phyloP scores from a whole-genome alignment of 2,113 vertebrate genomes.

The Vulpes ferrilata region DNA sequence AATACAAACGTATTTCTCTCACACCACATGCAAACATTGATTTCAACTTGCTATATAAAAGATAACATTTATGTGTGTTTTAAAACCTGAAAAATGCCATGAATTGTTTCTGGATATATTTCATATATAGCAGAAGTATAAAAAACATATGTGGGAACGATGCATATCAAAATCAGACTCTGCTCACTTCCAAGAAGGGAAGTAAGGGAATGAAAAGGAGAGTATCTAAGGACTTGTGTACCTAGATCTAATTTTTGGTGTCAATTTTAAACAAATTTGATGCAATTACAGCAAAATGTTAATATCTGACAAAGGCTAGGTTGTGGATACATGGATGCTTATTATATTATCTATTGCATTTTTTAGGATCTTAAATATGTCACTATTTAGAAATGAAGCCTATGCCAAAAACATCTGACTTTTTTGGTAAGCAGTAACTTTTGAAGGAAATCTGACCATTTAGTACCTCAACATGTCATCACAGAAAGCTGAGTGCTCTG shows the following conservation, averaged over 20 bases:
- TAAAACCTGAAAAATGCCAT: background rate
- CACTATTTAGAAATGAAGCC: background rate
- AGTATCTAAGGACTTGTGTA: background rate
- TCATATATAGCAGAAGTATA: background rate
- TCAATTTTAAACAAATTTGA: background rate
- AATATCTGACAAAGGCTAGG: background rate
- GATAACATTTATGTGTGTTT: background rate
- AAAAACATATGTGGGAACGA: background rate
- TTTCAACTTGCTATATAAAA: background rate
- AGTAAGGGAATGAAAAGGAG: background rate
- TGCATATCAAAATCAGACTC: background rate
- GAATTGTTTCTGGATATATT: background rate
- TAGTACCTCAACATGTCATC: background rate
- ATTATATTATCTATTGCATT: background rate
- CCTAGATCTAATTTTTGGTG: background rate
- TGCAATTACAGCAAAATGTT: background rate
- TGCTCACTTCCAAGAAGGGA: background rate
- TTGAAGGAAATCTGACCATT: background rate
- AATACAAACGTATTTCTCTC: background rate
- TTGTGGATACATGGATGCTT: background rate
- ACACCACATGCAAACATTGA: background rate
- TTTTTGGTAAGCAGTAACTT: background rate
- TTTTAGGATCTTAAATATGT: conserved; percentile 5
- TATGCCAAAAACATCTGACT: background rate
- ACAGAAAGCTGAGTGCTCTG: background rate